Evolutionary conservation across 1,140 invertebrate species (phyloP), one percentile per base, ranked within the genome.

Genomic region (Helicoverpa zea): DNA sequence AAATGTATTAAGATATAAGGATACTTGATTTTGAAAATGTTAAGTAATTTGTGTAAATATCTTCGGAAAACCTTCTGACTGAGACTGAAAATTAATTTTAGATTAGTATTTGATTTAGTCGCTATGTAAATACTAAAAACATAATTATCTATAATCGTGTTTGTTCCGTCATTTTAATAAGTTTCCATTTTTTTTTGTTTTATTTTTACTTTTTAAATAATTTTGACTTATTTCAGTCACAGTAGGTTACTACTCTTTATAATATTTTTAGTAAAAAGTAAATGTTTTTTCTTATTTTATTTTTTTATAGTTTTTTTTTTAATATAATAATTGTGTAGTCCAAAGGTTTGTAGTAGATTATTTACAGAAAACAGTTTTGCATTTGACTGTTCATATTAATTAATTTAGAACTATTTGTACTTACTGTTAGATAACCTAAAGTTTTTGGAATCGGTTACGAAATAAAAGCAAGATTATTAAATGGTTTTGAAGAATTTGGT

Each of bases 51-150:
- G 29, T 70, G 49, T 70, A 70, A 64, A 79, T 79, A 79, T 63
- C 58, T 68, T 68, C 64, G 58, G 51, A 68, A 29, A 68, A 79
- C 14, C 54, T 70, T 70, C 64, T 79, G 52, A 79, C 30, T 79
- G 64, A 79, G 76, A 79, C 76, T 79, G 76, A 79, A 58, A 74
- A 74, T 74, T 78, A 78, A 68, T 68, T 79, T 68, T 79, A 79
- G 64, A 58, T 70, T 58, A 70, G 35, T 23, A 70, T 68, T 79
- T 79, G 49, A 59, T 16, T 79, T 70, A 68, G 64, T 47, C 14
- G 56, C 51, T 68, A 16, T 79, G 64, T 70, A 68, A 79, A 78
- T 78, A 68, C 12, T 43, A 68, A 51, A 13, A 23, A 18, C 2
- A 18, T 68, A 51, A 16, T 3, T 47, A 47, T 2, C 10, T 14